Conservation (phyloP, 2,113 vertebrate species). For the Pollachius pollachius region DNA sequence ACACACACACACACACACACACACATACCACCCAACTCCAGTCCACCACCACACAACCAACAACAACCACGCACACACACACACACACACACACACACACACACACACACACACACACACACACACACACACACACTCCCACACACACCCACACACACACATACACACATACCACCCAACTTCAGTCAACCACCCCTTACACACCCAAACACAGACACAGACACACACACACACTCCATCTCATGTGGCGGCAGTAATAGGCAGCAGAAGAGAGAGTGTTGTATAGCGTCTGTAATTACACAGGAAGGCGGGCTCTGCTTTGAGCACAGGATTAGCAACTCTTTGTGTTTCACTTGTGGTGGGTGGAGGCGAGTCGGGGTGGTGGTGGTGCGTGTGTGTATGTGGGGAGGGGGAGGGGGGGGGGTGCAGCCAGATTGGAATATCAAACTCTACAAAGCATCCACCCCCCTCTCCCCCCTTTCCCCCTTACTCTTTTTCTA, state of each 20-base stretch:
- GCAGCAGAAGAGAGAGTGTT: slow-evolving; percentile 42
- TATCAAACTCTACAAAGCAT: slow-evolving; percentile 38
- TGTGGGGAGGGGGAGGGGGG: no score
- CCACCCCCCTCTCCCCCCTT: not conserved
- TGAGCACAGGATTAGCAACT: slow-evolving; percentile 46
- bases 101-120: no score
- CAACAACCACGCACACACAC: no score
- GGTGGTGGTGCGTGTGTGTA: no score
- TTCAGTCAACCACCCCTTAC: not conserved
- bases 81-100: no score
- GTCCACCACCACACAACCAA: no score
- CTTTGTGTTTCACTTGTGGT: slow-evolving; percentile 37
- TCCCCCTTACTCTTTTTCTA: slow-evolving; percentile 8
- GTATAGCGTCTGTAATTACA: slow-evolving; percentile 56
- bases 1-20: no score
- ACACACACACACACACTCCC: no score
- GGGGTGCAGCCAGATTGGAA: slow-evolving; percentile 22
- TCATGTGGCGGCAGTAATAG: slow-evolving; percentile 43
- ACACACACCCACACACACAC: no score
- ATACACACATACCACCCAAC: no score
- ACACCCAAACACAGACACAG: not conserved
- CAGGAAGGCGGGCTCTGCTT: slow-evolving; percentile 45
- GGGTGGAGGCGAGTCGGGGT: no score
- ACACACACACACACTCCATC: not conserved
- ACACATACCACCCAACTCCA: no score